Evolutionary conservation across 2,888 invertebrate species (phyloP), one percentile per base, ranked within the genome.

Genomic region (Eugnorisma glareosa): DNA sequence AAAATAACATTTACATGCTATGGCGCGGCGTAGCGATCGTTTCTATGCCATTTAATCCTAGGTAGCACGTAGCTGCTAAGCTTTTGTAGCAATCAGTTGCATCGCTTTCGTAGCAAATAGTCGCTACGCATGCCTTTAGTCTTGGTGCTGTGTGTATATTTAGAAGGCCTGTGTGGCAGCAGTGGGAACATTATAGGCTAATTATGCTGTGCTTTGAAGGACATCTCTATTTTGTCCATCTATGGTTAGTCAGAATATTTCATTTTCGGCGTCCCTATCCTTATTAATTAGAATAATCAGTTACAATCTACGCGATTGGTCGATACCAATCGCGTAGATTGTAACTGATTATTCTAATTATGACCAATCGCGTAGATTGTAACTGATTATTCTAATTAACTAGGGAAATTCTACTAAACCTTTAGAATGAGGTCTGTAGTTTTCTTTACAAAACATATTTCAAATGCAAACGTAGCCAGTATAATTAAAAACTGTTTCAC

Each of bases 11-110:
- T 28, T 15, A 57, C 15, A 28, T 40, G 24, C 75, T 75, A 48
- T 75, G 48, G 57, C 77, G 57, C 75, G 48, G 57, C 77, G 57
- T 76, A 67, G 57, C n/a, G 0, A 48, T 59, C 13, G 18, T 51
- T 54, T 57, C 73, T 75, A 66, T 15, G 57, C 10, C 31, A 18
- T 8, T 31, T 59, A 59, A 59, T 31, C 59, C 59, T 31, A 10
- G 31, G 59, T 31, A 59, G 59, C 59, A 31, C 59, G 59, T 31
- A 59, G 59, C 59, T 21, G 31, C 31, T 31, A 59, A 31, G 59
- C 31, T 59, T n/a, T 40, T 48, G 35, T 67, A 61, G 48, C 40
- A 51, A 37, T 28, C 8, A 7, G 2, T 40, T 37, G n/a, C 37
- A 59, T 48, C 31, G 37, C 10, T 54, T n/a, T 40, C 48, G 40